A percentile compares a stretch with the other conserved stretches of the same genome.
Evolutionary conservation across 2,888 invertebrate species (phyloP).

Genomic region (Eristalis pertinax): DNA sequence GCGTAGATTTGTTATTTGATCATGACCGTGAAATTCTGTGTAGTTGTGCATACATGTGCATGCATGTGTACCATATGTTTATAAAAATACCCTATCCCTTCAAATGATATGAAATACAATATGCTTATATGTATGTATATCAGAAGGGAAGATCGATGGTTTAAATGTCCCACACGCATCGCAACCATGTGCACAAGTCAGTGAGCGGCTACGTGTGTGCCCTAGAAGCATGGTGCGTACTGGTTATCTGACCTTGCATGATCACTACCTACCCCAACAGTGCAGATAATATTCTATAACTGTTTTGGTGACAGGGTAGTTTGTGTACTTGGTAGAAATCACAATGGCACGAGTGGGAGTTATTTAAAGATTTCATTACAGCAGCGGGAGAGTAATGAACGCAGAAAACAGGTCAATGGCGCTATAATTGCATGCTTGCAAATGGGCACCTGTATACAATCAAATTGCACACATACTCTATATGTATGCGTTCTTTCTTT

Average conservation of each 20-base stretch:
- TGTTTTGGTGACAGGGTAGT: neutral
- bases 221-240: neutral
- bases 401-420: no score
- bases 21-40: neutral
- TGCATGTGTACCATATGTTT: neutral
- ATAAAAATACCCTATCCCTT: neutral
- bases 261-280: slow-evolving; percentile 14
- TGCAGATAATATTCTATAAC: neutral
- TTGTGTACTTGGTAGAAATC: neutral
- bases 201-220: neutral
- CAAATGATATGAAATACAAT: neutral
- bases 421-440: no score
- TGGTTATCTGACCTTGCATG: slow-evolving; percentile 5
- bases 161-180: neutral
- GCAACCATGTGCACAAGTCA: neutral
- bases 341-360: neutral
- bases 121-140: neutral
- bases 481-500: no score
- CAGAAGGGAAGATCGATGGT: neutral
- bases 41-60: neutral
- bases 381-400: neutral
- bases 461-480: no score
- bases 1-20: neutral
- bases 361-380: neutral
- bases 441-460: no score